Conservation (phyloP, 2,113 vertebrate genomes). For the Pteronura brasiliensis region DNA sequence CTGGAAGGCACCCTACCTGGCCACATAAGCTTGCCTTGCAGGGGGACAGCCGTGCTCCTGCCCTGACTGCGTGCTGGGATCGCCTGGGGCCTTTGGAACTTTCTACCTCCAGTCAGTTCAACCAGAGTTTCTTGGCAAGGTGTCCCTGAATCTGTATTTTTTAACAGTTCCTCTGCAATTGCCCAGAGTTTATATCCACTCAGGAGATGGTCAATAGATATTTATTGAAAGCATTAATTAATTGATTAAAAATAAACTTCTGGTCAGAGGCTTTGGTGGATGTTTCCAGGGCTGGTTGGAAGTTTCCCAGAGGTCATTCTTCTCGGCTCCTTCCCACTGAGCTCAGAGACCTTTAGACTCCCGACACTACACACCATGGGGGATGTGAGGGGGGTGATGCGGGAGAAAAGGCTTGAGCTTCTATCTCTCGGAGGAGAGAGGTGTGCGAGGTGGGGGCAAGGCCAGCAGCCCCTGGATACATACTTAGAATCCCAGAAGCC, state of each 20-base stretch:
- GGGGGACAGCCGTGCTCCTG: rapidly evolving
- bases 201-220: neutral
- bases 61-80: neutral
- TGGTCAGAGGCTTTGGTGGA: neutral
- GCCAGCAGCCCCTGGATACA: rapidly evolving
- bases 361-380: rapidly evolving
- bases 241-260: neutral
- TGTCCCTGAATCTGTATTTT: neutral
- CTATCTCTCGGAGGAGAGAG: neutral
- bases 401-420: too few species aligned
- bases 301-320: neutral
- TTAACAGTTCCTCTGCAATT: neutral
- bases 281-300: neutral
- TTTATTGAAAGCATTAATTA: neutral
- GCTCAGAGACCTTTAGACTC: neutral
- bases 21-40: rapidly evolving
- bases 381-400: too few species aligned
- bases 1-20: neutral
- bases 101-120: neutral
- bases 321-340: neutral
- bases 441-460: rapidly evolving
- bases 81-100: neutral
- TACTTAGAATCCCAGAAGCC: rapidly evolving
- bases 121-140: neutral
- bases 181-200: neutral